Percentiles rank a stretch among this genome's conserved stretches.
phyloP scores from a whole-genome alignment of 2,113 vertebrate genomes.

The Bubo blakistoni region DNA sequence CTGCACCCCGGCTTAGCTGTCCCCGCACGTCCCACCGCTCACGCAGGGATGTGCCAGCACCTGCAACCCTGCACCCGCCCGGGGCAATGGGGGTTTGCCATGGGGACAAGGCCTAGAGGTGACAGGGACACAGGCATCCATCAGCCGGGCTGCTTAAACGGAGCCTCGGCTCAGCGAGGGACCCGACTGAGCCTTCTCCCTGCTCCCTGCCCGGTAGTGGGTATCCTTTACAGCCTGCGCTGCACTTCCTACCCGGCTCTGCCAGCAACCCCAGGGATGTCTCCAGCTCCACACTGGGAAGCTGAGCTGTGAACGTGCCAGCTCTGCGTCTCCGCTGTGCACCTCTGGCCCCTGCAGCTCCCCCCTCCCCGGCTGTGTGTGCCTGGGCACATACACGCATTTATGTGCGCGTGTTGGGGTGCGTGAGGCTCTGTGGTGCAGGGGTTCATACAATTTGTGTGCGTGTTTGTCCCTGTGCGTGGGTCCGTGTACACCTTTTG shows the following conservation, averaged over 20 bases:
- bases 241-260: not conserved
- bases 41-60: rapidly evolving
- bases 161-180: not conserved
- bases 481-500: rapidly evolving
- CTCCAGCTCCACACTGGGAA: not conserved
- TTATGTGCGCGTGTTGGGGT: rapidly evolving
- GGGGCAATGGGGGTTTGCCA: not conserved
- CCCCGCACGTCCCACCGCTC: rapidly evolving
- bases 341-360: not conserved
- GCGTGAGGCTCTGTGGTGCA: rapidly evolving
- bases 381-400: not conserved
- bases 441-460: rapidly evolving
- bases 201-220: not conserved
- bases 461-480: rapidly evolving
- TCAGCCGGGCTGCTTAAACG: not conserved
- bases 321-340: not conserved
- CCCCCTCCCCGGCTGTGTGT: rapidly evolving
- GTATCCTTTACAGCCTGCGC: not conserved
- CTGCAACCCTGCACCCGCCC: not conserved
- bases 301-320: not conserved
- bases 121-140: not conserved
- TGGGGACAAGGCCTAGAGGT: not conserved
- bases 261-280: not conserved
- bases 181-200: not conserved
- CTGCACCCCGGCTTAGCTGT: not conserved